Conservation (phyloP, 2,797 vertebrate species). For the Tokudaia tokunoshimensis region DNA sequence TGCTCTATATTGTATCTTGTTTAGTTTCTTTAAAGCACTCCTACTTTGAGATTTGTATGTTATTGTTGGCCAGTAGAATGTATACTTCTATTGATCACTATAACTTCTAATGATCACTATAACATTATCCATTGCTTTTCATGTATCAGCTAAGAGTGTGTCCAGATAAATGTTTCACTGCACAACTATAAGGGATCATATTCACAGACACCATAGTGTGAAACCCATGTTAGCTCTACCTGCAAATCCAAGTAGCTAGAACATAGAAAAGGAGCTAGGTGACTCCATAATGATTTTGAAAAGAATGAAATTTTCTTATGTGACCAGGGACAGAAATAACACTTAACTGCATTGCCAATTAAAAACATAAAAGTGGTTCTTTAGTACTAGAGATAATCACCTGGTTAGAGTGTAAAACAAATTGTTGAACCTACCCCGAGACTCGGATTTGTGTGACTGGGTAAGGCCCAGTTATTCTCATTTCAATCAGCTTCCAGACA, state of each 20-base stretch:
- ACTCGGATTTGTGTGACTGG: not conserved
- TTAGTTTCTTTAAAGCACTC: conserved; percentile 25
- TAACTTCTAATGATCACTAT: not conserved
- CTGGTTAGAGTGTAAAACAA: conserved; percentile 3
- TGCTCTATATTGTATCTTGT: not conserved
- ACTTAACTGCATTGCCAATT: not conserved
- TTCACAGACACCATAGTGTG: not conserved
- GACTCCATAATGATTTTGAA: conserved; percentile 23
- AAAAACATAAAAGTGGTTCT: not conserved
- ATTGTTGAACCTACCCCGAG: not conserved
- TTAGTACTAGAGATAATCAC: not conserved
- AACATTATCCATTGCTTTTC: not conserved
- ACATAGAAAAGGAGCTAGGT: not conserved
- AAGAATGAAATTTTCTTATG: not conserved
- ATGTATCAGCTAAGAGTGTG: not conserved
- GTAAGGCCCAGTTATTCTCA: not conserved
- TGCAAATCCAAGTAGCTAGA: not conserved
- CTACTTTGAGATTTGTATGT: not conserved
- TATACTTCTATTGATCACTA: not conserved
- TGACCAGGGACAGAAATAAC: not conserved
- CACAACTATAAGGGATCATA: not conserved
- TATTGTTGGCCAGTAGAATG: not conserved
- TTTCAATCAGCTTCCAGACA: not conserved
- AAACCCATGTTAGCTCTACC: not conserved
- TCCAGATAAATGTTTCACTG: not conserved